Evolutionary conservation across 2,113 vertebrate species (phyloP).

Genomic region (Planiliza haematocheilus): DNA sequence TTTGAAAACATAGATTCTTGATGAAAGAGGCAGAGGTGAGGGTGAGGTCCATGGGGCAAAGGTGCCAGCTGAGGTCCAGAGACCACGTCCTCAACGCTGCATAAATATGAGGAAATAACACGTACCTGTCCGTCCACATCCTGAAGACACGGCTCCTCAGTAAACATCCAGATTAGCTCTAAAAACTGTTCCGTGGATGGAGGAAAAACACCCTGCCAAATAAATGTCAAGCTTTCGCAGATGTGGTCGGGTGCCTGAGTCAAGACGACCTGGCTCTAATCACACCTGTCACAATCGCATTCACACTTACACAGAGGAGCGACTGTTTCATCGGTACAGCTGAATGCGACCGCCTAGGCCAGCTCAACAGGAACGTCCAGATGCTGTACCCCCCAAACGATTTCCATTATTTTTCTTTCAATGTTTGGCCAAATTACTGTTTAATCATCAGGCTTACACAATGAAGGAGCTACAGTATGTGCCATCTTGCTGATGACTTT

Average conservation of each 20-base stretch:
- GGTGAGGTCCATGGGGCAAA: not conserved
- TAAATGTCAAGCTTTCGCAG: slow-evolving; percentile 6
- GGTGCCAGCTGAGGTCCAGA: slow-evolving; percentile 26
- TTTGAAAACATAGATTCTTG: slow-evolving; percentile 19
- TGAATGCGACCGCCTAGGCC: not conserved
- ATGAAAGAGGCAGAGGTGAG: slow-evolving; percentile 19
- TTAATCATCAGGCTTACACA: not conserved
- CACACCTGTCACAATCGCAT: slow-evolving; percentile 27
- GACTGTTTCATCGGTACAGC: not conserved
- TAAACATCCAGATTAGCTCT: no score
- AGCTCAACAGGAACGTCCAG: not conserved
- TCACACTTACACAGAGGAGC: slow-evolving; percentile 20
- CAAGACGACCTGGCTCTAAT: slow-evolving; percentile 47
- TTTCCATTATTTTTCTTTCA: not conserved
- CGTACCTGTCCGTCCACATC: not conserved
- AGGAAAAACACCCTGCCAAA: not conserved
- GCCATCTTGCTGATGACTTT: slow-evolving; percentile 8
- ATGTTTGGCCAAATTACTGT: not conserved
- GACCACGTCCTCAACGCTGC: not conserved
- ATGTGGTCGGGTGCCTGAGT: slow-evolving; percentile 14
- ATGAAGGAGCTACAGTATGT: slow-evolving; percentile 2
- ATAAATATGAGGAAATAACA: not conserved
- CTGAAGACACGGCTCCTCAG: not conserved
- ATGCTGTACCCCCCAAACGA: not conserved
- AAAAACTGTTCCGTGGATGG: not conserved